These are phyloP conservation scores for Thamnophis sirtalis DNA, from an alignment of 2,113 vertebrate species.

Conservation along the genomic window DNA sequence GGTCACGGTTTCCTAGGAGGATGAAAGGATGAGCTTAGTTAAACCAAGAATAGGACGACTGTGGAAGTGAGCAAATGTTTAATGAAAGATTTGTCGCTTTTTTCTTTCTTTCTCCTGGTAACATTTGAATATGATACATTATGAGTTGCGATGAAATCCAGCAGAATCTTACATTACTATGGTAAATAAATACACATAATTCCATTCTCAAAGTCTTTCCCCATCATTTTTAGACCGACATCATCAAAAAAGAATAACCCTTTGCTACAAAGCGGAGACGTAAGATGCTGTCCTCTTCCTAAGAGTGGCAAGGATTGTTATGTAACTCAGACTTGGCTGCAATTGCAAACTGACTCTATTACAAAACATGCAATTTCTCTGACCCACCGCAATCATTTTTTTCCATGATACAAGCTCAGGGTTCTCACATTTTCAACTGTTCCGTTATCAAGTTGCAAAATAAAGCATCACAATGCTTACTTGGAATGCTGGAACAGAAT, in stretches of 20 bases:
- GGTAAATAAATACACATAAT: not conserved
- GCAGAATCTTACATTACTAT: not conserved
- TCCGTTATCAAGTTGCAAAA: not conserved
- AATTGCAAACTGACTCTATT: not conserved
- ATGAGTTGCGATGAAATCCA: not conserved
- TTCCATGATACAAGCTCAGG: not conserved
- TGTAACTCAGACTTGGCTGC: not conserved
- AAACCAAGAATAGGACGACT: not conserved
- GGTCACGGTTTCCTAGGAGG: too few relatives aligned
- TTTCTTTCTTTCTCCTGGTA: not conserved
- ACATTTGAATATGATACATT: not conserved
- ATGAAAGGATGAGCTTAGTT: not conserved
- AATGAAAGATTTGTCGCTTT: not conserved
- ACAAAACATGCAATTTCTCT: not conserved
- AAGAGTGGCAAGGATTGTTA: not conserved
- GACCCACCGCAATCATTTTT: not conserved
- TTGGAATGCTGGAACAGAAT: not conserved
- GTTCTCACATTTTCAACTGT: not conserved
- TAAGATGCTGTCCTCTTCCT: not conserved
- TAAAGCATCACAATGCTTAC: not conserved
- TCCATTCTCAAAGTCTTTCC: not conserved
- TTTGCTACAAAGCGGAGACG: not conserved
- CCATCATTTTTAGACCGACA: not conserved
- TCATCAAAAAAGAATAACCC: not conserved
- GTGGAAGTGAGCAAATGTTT: not conserved